Conservation (phyloP, 2,797 vertebrate species). For the Triplophysa bombifrons region DNA sequence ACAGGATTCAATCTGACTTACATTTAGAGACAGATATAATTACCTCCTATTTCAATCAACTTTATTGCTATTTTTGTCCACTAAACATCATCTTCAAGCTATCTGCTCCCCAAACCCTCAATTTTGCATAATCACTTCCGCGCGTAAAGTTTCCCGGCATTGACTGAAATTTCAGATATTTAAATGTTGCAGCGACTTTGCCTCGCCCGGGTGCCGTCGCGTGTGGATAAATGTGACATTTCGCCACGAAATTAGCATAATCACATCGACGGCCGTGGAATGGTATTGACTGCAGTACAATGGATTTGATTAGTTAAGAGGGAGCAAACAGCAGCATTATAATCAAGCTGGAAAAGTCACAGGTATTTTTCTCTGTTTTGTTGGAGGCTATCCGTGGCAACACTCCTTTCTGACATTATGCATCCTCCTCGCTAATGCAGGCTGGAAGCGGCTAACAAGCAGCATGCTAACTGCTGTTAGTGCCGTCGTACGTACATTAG, state of each 20-base stretch:
- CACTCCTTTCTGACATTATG: constrained; percentile 49
- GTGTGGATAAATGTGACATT: constrained; percentile 75
- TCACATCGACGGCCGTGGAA: constrained; percentile 75
- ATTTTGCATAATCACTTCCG: constrained; percentile 76
- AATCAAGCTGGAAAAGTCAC: constrained; percentile 71
- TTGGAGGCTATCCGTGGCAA: constrained; percentile 50
- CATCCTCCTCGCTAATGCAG: constrained; percentile 46
- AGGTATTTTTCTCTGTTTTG: constrained; percentile 63
- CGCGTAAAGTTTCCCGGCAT: constrained; percentile 67
- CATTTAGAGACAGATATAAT: constrained; percentile 66
- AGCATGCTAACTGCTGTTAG: constrained; percentile 49
- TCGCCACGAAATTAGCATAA: constrained; percentile 78
- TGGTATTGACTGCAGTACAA: constrained; percentile 74
- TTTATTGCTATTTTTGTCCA: constrained; percentile 67
- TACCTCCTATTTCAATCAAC: constrained; percentile 76
- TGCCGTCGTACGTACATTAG: constrained; percentile 38
- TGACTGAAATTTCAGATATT: constrained; percentile 75
- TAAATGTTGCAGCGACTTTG: constrained; percentile 67
- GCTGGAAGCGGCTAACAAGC: constrained; percentile 40
- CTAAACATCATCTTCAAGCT: constrained; percentile 70
- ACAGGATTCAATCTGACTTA: constrained; percentile 32
- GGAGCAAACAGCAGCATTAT: constrained; percentile 66
- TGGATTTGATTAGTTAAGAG: constrained; percentile 77
- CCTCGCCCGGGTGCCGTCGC: constrained; percentile 63
- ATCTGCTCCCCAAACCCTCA: constrained; percentile 71